Evolutionary conservation across 2,113 vertebrate genomes (phyloP).

Genomic region (Menura novaehollandiae): DNA sequence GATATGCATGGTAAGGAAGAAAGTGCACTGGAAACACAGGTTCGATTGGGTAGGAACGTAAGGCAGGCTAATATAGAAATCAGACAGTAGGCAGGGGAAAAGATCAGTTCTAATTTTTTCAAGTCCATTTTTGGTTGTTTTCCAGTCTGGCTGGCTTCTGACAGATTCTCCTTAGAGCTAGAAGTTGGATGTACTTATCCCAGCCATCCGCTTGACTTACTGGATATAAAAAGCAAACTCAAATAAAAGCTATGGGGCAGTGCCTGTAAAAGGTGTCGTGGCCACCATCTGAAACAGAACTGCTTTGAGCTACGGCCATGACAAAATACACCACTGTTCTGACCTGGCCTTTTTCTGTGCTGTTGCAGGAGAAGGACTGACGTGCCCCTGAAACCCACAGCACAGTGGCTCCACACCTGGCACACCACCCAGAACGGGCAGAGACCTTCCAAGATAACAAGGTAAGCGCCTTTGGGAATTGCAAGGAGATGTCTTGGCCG

Average conservation of each 20-base stretch:
- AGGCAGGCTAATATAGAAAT: background rate
- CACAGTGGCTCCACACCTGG: background rate
- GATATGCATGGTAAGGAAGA: background rate
- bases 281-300: background rate
- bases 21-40: background rate
- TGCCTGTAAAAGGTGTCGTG: background rate
- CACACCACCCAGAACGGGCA: rapidly evolving
- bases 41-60: background rate
- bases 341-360: background rate
- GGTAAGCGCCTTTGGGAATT: background rate
- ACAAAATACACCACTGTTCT: background rate
- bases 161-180: background rate
- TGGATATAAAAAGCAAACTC: background rate
- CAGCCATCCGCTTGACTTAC: background rate
- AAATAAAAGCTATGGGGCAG: background rate
- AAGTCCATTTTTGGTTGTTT: background rate
- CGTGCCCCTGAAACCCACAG: background rate
- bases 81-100: background rate
- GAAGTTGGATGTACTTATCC: background rate
- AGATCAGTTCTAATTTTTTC: background rate
- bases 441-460: background rate
- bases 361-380: background rate
- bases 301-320: background rate
- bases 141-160: background rate
- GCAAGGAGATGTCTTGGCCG: background rate